Percentiles rank a stretch among this genome's conserved stretches.
Evolutionary conservation across 2,888 invertebrate species (phyloP).

Genomic region (Margaritifera margaritifera): DNA sequence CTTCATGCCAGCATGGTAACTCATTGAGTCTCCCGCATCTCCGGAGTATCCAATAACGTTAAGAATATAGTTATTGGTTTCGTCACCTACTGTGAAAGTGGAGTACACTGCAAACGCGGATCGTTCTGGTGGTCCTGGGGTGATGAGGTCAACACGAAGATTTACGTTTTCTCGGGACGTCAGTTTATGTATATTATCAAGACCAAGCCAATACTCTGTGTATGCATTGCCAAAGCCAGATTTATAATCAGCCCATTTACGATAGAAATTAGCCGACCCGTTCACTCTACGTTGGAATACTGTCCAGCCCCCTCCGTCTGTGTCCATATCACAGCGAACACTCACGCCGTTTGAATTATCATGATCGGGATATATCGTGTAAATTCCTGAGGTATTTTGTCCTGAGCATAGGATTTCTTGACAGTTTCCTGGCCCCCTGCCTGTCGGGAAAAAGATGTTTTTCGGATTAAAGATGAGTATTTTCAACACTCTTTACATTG

Average conservation of each 20-base stretch:
- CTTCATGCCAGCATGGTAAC: neutral
- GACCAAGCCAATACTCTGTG: constrained; percentile 22
- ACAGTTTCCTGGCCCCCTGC: too few species aligned
- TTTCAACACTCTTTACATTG: too few species aligned
- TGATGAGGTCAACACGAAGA: constrained; percentile 16
- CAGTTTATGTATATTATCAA: constrained; percentile 7
- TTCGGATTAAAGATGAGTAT: too few species aligned
- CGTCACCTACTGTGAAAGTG: constrained; percentile 10
- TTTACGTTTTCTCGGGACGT: constrained; percentile 4
- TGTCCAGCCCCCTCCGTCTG: constrained; percentile 18
- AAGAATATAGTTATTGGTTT: constrained; percentile 5
- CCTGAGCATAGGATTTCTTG: too few species aligned
- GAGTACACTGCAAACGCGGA: constrained; percentile 8
- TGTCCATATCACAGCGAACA: constrained; percentile 21
- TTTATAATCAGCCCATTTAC: constrained; percentile 16
- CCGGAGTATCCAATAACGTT: constrained; percentile 9
- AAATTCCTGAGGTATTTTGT: too few species aligned
- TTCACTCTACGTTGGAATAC: constrained; percentile 20
- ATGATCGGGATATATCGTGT: too few species aligned
- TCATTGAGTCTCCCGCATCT: constrained; percentile 14
- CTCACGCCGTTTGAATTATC: too few species aligned
- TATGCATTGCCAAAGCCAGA: constrained; percentile 20
- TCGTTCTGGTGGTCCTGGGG: neutral
- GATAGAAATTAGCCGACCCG: constrained; percentile 13
- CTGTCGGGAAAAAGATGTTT: too few species aligned